Conservation (phyloP, 2,113 vertebrate genomes). For the Rhabdomys dilectus region DNA sequence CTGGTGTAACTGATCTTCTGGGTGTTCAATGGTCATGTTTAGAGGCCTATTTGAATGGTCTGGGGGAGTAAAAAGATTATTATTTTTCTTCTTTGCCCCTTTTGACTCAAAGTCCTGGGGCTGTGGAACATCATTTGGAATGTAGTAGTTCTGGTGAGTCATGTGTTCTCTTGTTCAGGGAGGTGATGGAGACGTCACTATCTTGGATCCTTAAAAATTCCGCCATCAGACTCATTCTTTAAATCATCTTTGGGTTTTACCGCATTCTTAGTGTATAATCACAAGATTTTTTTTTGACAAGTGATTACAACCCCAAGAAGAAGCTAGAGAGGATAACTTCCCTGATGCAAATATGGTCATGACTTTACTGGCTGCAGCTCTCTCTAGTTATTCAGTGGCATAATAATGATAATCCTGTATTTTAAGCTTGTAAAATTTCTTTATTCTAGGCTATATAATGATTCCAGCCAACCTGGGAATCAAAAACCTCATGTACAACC, state of each 20-base stretch:
- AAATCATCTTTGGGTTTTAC: background rate
- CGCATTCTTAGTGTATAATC: background rate
- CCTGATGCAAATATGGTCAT: background rate
- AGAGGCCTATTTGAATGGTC: background rate
- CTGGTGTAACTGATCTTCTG: background rate
- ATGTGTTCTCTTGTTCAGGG: background rate
- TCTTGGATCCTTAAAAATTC: background rate
- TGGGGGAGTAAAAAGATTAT: too few species aligned
- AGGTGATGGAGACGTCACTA: background rate
- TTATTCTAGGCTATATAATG: background rate
- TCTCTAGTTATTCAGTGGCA: background rate
- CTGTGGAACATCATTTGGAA: background rate
- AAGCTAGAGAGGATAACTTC: background rate
- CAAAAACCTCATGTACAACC: background rate
- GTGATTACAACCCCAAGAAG: background rate
- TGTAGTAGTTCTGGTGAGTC: background rate
- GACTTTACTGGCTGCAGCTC: background rate
- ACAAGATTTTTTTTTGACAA: background rate
- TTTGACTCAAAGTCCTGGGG: background rate
- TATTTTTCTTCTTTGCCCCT: background rate
- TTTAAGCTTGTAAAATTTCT: background rate
- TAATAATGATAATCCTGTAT: background rate
- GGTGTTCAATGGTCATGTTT: background rate
- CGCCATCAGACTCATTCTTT: background rate
- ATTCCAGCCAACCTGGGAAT: background rate